Base-by-base conservation (phyloP, 2,797 vertebrate genomes). In the Heteromormyrus szaboi region DNA sequence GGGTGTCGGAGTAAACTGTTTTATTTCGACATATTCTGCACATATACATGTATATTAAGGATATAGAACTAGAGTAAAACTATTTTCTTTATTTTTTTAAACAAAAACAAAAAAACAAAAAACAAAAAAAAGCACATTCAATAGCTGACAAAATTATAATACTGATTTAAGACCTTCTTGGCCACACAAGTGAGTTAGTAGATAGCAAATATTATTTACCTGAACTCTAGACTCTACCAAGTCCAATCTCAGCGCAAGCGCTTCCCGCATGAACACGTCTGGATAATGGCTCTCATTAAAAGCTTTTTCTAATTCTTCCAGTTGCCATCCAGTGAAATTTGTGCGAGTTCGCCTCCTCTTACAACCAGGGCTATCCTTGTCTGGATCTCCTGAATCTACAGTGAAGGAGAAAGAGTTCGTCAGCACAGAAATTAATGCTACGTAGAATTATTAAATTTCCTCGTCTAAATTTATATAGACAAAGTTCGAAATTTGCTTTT, bases 211-310 rank as follows among this genome's bases (percentile, higher is more conserved):
- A 25, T 87, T 87, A 29, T 93, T 96, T 98, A 99, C 98, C 98
- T 99, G 98, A 88, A 99, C 98, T 93, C 98, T 96, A 91, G 98
- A 99, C 94, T 99, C 98, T 91, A 99, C 97, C 90, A 99, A 96
- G 93, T 99, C 98, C 41, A 99, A 96, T 89, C 98, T 95, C 91
- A 99, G 96, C 85, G 98, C 98, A 90, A 99, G 96, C 90, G 98
- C 98, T 95, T 99, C 98, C 89, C 98, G 94, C 98, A 99, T 99
- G 94, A 99, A 99, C 93, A 99, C 98, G 90, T 99, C 98, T 22
- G 98, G 98, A 72, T 99, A 99, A 94, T 99, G 98, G 88, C 98
- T 99, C 93, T 99, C 98, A 90, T 97, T 99, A 93, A 99, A 99
- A 29, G 98, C 98, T 91, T 99, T 99, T 93, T 99, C 98, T 90